Percentiles rank a stretch among this genome's conserved stretches.
These are phyloP conservation scores for Emmelina monodactyla DNA, from an alignment of 2,888 invertebrate species.

Conservation along the genomic window DNA sequence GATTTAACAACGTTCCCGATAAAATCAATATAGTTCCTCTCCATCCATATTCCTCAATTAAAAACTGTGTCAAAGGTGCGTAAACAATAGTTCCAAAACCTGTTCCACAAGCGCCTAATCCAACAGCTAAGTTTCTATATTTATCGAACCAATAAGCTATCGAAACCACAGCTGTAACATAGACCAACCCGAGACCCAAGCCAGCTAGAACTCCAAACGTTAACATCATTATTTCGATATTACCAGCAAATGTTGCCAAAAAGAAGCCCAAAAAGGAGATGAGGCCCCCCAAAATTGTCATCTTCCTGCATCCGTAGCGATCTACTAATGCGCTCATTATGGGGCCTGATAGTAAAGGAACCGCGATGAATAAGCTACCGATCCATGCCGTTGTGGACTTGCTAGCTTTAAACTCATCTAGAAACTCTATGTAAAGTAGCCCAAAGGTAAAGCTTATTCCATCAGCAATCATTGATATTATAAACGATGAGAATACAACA, in stretches of 20 bases:
- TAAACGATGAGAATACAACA: slow-evolving; percentile 84
- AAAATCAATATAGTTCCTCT: slow-evolving; percentile 80
- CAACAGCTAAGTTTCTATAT: slow-evolving; percentile 84
- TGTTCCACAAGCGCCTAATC: slow-evolving; percentile 87
- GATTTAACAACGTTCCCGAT: slow-evolving; percentile 84
- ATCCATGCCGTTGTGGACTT: slow-evolving; percentile 90
- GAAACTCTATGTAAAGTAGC: slow-evolving; percentile 82
- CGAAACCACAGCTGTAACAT: slow-evolving; percentile 89
- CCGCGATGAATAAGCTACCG: slow-evolving; percentile 87
- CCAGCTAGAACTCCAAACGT: slow-evolving; percentile 88
- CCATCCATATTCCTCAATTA: slow-evolving; percentile 85
- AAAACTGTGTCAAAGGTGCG: slow-evolving; percentile 83
- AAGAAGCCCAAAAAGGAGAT: slow-evolving; percentile 80
- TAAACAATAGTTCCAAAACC: slow-evolving; percentile 90
- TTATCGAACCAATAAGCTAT: slow-evolving; percentile 94
- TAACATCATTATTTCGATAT: slow-evolving; percentile 80
- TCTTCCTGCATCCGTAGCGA: slow-evolving; percentile 81
- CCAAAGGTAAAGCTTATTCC: slow-evolving; percentile 95
- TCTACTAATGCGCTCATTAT: slow-evolving; percentile 86
- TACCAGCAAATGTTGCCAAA: slow-evolving; percentile 73
- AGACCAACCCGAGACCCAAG: slow-evolving; percentile 82
- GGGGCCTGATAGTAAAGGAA: slow-evolving; percentile 85
- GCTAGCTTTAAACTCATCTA: slow-evolving; percentile 80
- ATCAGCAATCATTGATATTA: slow-evolving; percentile 90
- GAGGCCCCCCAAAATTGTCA: slow-evolving; percentile 78